Evolutionary conservation across 2,113 vertebrate genomes (phyloP).

Genomic region (Rhadina sibilatrix): DNA sequence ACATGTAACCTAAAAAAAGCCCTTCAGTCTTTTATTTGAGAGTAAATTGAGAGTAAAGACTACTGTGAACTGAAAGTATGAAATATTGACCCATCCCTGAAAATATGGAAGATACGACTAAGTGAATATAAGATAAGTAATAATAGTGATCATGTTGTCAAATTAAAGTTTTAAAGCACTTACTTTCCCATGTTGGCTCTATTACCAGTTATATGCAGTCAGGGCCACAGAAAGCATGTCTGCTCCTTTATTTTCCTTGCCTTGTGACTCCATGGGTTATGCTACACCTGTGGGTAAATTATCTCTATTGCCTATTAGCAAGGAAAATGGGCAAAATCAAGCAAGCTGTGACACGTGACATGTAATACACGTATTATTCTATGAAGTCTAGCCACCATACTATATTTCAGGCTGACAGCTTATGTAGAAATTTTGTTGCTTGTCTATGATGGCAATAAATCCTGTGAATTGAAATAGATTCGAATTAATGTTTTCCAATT

Average conservation of each 20-base stretch:
- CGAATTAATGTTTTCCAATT: background rate
- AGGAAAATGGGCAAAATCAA: constrained; percentile 19
- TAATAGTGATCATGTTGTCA: background rate
- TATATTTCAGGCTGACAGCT: constrained; percentile 2
- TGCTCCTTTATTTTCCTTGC: background rate
- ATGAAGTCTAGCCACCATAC: background rate
- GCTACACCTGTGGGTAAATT: background rate
- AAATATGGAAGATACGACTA: background rate
- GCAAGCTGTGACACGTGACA: background rate
- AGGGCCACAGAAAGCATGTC: background rate
- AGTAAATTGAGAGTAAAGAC: background rate
- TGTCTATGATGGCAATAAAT: background rate
- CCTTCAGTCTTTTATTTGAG: background rate
- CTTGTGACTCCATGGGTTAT: background rate
- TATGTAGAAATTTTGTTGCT: background rate
- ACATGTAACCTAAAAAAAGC: background rate
- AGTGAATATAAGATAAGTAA: background rate
- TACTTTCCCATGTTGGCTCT: background rate
- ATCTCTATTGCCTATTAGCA: background rate
- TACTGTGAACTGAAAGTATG: background rate
- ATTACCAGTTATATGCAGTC: background rate
- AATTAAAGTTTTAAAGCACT: background rate
- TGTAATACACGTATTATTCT: background rate
- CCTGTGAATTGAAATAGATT: background rate
- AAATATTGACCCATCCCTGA: background rate